phyloP scores from a whole-genome alignment of 64 coral and sea anemone genomes.

The Orbicella faveolata region DNA sequence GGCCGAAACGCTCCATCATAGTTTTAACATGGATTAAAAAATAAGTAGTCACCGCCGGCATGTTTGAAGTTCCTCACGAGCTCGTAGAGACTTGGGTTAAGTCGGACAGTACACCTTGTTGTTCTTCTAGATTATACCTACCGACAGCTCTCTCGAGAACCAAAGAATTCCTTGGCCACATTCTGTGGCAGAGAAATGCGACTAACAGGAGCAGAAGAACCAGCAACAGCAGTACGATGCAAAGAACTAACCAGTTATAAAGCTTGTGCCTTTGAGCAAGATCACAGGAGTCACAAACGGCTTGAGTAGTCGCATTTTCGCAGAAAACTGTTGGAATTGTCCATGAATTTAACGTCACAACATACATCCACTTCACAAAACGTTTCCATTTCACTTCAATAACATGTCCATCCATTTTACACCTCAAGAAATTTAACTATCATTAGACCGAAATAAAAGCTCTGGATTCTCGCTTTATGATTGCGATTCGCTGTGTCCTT shows the following conservation, averaged over 20 bases:
- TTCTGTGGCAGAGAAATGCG: constrained; percentile 20
- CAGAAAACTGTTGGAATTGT: background rate
- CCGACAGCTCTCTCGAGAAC: background rate
- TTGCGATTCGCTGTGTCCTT: background rate
- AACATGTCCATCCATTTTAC: background rate
- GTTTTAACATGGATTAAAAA: background rate
- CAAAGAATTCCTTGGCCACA: constrained; percentile 14
- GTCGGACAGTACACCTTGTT: background rate
- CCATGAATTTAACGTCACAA: background rate
- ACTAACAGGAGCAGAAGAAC: constrained; percentile 13
- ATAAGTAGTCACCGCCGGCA: background rate
- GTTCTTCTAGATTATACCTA: background rate
- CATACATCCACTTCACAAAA: background rate
- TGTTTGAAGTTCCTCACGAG: background rate
- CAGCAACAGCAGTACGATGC: constrained; percentile 10
- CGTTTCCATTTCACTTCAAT: background rate
- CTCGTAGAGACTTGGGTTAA: constrained; percentile 7
- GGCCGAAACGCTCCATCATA: background rate
- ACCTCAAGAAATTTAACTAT: background rate
- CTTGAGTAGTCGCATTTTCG: background rate
- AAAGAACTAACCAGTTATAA: constrained; percentile 33
- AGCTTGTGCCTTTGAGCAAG: constrained; percentile 13
- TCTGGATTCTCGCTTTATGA: background rate
- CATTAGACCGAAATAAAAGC: background rate
- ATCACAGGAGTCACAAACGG: background rate